Base-by-base conservation (phyloP, 1,140 invertebrate genomes). In the Ectropis grisescens region DNA sequence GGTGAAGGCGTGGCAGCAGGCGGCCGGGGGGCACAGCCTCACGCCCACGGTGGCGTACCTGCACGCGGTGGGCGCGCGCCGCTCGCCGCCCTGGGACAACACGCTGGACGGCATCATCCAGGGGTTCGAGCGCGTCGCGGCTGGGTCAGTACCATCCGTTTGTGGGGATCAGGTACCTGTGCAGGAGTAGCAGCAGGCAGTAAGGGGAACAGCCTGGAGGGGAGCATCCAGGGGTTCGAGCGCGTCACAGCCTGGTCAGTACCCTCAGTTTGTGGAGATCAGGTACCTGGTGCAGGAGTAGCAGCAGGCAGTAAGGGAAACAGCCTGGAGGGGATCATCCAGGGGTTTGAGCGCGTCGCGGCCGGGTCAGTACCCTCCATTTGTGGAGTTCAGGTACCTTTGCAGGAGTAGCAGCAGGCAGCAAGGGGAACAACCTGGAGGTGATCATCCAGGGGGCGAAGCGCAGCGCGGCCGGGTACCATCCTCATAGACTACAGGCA, bases 241-340 rank as follows among this genome's bases (percentile, higher is more conserved):
- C n/a, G n/a, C n/a, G n/a, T n/a, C n/a, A n/a, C n/a, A n/a, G n/a
- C n/a, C n/a, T n/a, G n/a, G n/a, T n/a, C 76, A 83, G 35, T 41
- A 32, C 16, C 8, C 3, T 19, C n/a, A n/a, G n/a, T n/a, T n/a
- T n/a, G n/a, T 62, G 1, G 56, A 78, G 23, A 14, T 37, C 34
- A 87, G 88, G 45, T 93, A 88, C 65, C 74, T 93, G 29, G 83
- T 91, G 1, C 93, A 93, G 78, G 84, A 85, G 0, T 93, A 88
- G 84, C 86, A 87, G 26, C 85, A 64, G 82, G 84, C 25, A 31
- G 8, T 19, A 3, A 8, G 16, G 3, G 16, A 48, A 87, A 88
- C 40, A 84, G 84, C 9, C 55, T 91, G 5, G 69, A 84, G 1
- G 88, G 86, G 36, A 87, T 92, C 41, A 80, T 91, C 0, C 59